Evolutionary conservation across 2,888 invertebrate genomes (phyloP).

Genomic region (Dolichopus griseipennis): DNA sequence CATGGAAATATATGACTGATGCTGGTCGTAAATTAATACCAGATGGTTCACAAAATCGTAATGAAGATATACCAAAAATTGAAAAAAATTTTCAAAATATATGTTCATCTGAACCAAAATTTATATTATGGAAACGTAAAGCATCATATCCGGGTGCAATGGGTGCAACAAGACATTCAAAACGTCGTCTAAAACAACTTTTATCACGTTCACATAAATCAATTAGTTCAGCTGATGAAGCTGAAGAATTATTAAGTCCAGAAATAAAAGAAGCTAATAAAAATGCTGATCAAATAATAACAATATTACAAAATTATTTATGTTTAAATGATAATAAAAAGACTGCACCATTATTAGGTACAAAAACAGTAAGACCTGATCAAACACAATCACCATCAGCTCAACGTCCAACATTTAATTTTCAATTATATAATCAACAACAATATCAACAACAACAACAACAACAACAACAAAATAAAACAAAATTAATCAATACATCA

Average conservation of each 20-base stretch:
- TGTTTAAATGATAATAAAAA: slow-evolving; percentile 32
- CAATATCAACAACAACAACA: neutral
- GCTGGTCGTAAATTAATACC: slow-evolving; percentile 77
- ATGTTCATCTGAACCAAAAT: slow-evolving; percentile 67
- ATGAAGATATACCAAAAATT: slow-evolving; percentile 60
- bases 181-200: slow-evolving; percentile 28
- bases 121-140: slow-evolving; percentile 68
- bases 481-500: neutral
- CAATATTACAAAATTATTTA: slow-evolving; percentile 31
- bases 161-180: slow-evolving; percentile 27
- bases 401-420: slow-evolving; percentile 27
- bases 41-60: slow-evolving; percentile 59
- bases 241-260: slow-evolving; percentile 13
- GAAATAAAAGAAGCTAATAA: slow-evolving; percentile 23
- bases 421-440: neutral
- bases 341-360: slow-evolving; percentile 32
- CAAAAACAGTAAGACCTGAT: slow-evolving; percentile 35
- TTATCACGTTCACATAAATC: slow-evolving; percentile 25
- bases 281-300: slow-evolving; percentile 31
- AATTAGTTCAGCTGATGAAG: slow-evolving; percentile 18
- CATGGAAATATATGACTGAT: slow-evolving; percentile 89
- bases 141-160: slow-evolving; percentile 68
- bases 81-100: slow-evolving; percentile 79
- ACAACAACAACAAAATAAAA: neutral
- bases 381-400: slow-evolving; percentile 36